phyloP scores from a whole-genome alignment of 2,113 vertebrate species.

The Lutjanus erythropterus region DNA sequence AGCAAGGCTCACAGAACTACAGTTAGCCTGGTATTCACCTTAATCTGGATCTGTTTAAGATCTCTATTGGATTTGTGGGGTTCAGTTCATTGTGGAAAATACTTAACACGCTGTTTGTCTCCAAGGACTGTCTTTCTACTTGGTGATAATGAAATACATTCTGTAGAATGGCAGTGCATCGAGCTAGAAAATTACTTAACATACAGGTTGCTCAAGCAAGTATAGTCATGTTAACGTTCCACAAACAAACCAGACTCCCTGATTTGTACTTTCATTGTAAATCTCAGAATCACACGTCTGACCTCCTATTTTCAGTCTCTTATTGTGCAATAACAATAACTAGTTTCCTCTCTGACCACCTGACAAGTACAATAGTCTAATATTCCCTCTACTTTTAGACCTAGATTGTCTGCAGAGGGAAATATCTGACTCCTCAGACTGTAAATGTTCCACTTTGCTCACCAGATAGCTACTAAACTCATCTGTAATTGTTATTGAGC shows the following conservation, averaged over 20 bases:
- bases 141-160: conserved; percentile 18
- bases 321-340: background rate
- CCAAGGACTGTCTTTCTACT: background rate
- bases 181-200: conserved; percentile 17
- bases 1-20: conserved; percentile 62
- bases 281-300: no score
- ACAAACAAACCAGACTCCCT: background rate
- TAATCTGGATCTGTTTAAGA: conserved; percentile 64
- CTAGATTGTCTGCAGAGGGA: background rate
- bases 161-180: background rate
- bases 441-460: background rate
- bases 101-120: conserved; percentile 1
- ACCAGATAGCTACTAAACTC: background rate
- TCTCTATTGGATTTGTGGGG: conserved; percentile 43
- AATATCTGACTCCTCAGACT: background rate
- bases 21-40: conserved; percentile 63
- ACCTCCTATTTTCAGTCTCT: no score
- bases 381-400: background rate
- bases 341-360: background rate
- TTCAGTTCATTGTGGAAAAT: conserved; percentile 34
- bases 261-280: no score
- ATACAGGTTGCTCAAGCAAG: conserved; percentile 1
- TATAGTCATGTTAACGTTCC: background rate
- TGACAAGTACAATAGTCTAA: background rate
- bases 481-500: background rate